Base-by-base conservation (phyloP, 2,113 vertebrate genomes). In the Chroicocephalus ridibundus region DNA sequence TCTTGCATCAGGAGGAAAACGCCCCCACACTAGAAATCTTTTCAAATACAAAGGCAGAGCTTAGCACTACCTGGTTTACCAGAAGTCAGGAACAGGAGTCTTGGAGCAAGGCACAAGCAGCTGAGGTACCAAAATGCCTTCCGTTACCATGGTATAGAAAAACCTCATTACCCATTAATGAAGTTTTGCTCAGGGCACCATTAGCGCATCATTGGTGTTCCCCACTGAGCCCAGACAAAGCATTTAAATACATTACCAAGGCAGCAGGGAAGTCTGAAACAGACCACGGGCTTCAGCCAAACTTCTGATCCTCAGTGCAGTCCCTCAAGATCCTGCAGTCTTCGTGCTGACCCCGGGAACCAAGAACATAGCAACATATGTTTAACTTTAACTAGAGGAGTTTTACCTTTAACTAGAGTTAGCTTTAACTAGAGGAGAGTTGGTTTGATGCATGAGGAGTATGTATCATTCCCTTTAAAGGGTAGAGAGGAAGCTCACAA, bases 131-230 rank as follows among this genome's bases (percentile, higher is more conserved):
- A n/a, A 44, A 61, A 49, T 21, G 6, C 19, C 47, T 46, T 60
- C 65, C 64, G n/a, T 15, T 52, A 27, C 21, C 21, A 6, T 4
- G 19, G 32, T 4, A 19, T 1, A 54, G 47, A 27, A 88, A 62
- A 81, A 13, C 3, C 57, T 88, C 7, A 0, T 57, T 72, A 58
- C 6, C 11, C 40, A 22, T 24, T 24, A 47, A 18, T 1, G 6
- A 19, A 40, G 22, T 64, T 88, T 54, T 65, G 38, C 24, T 65
- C 26, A 34, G 36, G 32, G 18, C 49, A 52, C 4, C 6, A 6
- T 13, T 7, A 13, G 13, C 5, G 13, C 47, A 34, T 31, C 31
- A 5, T 8, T 4, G 0, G 15, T 58, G 38, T 6, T 40, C 9
- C 9, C 34, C 44, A 14, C 42, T 26, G 55, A 91, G 64, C 47